Evolutionary conservation across 2,113 vertebrate species (phyloP), one percentile per base, ranked within the genome.

Genomic region (Hemichromis elongatus): DNA sequence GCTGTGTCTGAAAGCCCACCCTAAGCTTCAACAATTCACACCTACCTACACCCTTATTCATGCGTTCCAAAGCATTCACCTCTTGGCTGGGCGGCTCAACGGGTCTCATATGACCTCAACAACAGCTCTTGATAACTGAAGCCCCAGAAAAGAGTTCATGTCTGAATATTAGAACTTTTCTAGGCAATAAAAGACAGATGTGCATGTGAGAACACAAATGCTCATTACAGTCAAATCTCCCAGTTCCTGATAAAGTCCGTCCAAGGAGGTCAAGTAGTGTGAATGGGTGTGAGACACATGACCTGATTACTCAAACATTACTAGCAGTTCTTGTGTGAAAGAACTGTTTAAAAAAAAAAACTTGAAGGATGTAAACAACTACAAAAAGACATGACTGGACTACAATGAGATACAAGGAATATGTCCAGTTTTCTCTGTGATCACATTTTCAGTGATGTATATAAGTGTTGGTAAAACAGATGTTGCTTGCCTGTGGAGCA

Each of bases 271-370:
- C 66, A 40, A 28, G 9, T 24, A 28, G 40, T 28, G 21, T 18
- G 24, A 73, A 73, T 73, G 66, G 8, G 1, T 47, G 40, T 18
- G 66, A 47, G 66, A 33, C 7, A 16, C 30, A 33, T 19, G 57
- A 61, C 16, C 28, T 19, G 57, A 70, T 70, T 28, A 26, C 14
- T 18, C 66, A 28, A 47, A 73, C 21, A 3, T 73, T 0, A 73
- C 1, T 26, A 2, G 2, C 40, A 73, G 40, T 19, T 73, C 5
- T 70, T 10, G 37, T 45, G 21, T 45, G 13, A 70, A 70, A 70
- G 40, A 45, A 4, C 13, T 45, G 14, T 0, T 47, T 35, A 35
- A 70, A 73, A 0, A 47, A 73, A 40, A 7, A 50, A 18, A 6
- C 21, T 26, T 5, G 40, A 18, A 73, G 4, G 40, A 28, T 73